Percentiles rank a stretch among this genome's conserved stretches.
phyloP scores from a whole-genome alignment of 2,888 invertebrate genomes.

The Orchesellides sinensis region DNA sequence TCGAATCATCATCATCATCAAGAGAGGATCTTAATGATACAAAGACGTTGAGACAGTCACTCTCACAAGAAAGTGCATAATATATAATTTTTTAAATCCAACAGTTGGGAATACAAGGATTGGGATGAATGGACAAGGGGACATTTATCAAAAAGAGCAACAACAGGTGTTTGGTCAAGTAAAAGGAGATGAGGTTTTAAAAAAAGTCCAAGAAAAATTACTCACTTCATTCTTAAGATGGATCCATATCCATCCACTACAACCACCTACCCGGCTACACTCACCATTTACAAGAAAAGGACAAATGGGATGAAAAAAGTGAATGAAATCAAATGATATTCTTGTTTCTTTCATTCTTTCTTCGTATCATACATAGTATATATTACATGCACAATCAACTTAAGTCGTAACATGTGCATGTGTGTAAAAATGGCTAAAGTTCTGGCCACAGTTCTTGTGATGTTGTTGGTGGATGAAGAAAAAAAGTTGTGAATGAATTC shows the following conservation, averaged over 20 bases:
- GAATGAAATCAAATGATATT: conserved; percentile 44
- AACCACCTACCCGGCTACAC: no score
- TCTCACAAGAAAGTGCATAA: conserved; percentile 26
- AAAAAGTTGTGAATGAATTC: conserved; percentile 61
- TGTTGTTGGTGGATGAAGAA: conserved; percentile 4
- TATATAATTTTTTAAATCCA: conserved; percentile 7
- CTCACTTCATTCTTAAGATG: conserved; percentile 40
- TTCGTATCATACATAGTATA: background rate
- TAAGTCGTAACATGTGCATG: background rate
- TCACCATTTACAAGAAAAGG: no score
- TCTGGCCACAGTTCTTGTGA: conserved; percentile 16
- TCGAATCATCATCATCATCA: no score
- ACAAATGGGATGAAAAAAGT: conserved; percentile 9
- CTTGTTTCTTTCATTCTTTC: conserved; percentile 18
- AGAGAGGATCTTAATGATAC: background rate
- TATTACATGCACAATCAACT: conserved; percentile 17
- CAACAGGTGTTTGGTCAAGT: conserved; percentile 62
- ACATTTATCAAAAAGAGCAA: conserved; percentile 57
- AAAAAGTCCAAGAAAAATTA: conserved; percentile 43
- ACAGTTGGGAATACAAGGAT: background rate
- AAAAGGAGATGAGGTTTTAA: background rate
- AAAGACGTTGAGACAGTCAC: conserved; percentile 9
- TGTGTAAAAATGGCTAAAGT: conserved; percentile 1
- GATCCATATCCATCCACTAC: conserved; percentile 19
- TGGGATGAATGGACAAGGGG: conserved; percentile 34